phyloP scores from a whole-genome alignment of 2,797 vertebrate species.

The Graptemys geographica region DNA sequence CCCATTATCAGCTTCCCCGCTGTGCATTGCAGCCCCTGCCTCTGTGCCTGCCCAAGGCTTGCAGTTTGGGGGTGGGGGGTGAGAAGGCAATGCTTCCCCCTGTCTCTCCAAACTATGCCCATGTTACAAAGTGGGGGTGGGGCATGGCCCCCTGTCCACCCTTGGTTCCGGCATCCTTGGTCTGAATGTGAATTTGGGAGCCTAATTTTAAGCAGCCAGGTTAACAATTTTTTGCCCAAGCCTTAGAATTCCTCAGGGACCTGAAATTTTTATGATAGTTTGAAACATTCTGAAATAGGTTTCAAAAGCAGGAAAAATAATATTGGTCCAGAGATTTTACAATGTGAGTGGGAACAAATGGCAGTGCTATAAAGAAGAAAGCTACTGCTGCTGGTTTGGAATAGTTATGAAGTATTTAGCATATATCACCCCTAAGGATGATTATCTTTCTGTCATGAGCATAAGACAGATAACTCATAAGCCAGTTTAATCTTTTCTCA shows the following conservation, averaged over 20 bases:
- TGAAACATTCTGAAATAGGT: slow-evolving; percentile 66
- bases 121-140: background rate
- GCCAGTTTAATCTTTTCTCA: slow-evolving; percentile 57
- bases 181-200: slow-evolving; percentile 50
- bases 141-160: background rate
- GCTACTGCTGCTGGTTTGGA: slow-evolving; percentile 41
- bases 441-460: slow-evolving; percentile 67
- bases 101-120: too few species aligned
- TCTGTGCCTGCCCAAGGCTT: too few species aligned
- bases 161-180: background rate
- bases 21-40: too few species aligned
- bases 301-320: slow-evolving; percentile 52
- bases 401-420: slow-evolving; percentile 60
- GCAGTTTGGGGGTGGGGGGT: too few species aligned
- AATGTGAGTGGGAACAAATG: slow-evolving; percentile 57
- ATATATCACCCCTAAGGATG: slow-evolving; percentile 58
- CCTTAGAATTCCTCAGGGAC: slow-evolving; percentile 55
- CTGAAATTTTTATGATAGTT: slow-evolving; percentile 56
- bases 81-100: too few species aligned
- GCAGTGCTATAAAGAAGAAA: slow-evolving; percentile 46
- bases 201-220: slow-evolving; percentile 27
- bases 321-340: slow-evolving; percentile 17
- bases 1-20: too few species aligned
- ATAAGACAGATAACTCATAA: slow-evolving; percentile 62
- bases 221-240: slow-evolving; percentile 60